Percentiles rank a stretch among this genome's conserved stretches.
Conservation (phyloP, 2,888 invertebrate genomes). For the Tachina grossa region DNA sequence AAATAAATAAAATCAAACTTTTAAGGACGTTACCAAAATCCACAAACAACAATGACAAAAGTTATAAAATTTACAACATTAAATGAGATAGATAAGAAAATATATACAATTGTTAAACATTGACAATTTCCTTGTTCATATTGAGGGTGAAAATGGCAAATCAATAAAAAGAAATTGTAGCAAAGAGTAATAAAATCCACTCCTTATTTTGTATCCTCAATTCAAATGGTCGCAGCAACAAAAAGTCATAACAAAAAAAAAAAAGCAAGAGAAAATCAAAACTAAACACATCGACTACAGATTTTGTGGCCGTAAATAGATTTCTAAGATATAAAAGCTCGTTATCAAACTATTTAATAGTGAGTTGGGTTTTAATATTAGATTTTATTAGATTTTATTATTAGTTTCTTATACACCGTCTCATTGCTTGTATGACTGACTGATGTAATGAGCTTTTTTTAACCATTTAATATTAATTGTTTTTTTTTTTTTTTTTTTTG, state of each 20-base stretch:
- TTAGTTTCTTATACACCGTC: background rate
- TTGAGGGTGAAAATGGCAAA: constrained; percentile 80
- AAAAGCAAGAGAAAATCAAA: constrained; percentile 4
- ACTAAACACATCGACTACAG: constrained; percentile 46
- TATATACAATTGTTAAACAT: constrained; percentile 78
- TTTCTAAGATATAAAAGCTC: background rate
- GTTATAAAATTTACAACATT: constrained; percentile 53
- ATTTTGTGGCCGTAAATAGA: constrained; percentile 41
- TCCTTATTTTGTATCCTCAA: constrained; percentile 33
- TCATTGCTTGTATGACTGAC: too few relatives aligned
- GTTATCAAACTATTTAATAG: background rate
- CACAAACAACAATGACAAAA: background rate
- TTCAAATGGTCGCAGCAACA: constrained; percentile 42
- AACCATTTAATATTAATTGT: too few relatives aligned
- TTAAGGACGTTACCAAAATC: constrained; percentile 24
- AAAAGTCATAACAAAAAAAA: constrained; percentile 26
- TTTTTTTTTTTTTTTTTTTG: too few relatives aligned
- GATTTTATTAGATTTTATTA: constrained; percentile 15
- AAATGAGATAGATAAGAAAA: too few relatives aligned
- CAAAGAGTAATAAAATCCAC: constrained; percentile 78
- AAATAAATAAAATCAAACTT: constrained; percentile 44
- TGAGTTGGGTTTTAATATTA: too few relatives aligned
- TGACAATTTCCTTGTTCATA: constrained; percentile 80
- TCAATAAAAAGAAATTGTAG: constrained; percentile 81
- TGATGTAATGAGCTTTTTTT: too few relatives aligned